Base-by-base conservation (phyloP, 1,140 invertebrate species). In the Monomorium pharaonis region DNA sequence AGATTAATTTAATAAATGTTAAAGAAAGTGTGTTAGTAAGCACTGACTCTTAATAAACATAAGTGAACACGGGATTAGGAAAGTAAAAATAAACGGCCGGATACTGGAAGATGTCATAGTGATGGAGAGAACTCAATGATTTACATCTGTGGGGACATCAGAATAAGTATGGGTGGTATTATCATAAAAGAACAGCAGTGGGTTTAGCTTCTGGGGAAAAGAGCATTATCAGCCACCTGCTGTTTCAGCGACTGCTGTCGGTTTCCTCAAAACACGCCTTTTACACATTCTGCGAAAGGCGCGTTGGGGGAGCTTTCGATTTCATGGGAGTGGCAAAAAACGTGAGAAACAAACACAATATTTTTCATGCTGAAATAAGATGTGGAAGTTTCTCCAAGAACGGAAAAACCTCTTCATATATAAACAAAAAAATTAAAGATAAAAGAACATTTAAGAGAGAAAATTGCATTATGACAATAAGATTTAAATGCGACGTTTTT, bases 221-320 rank as follows among this genome's bases (percentile, higher is more conserved):
- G 77, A 77, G 91, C 88, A 92, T 93, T 92, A 92, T 93, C 89
- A 84, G 90, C 89, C 91, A 93, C 88, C 91, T 93, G 93, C 91
- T 89, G 91, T 91, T 92, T 91, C 87, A 87, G 81, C 76, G 51
- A 91, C 30, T 75, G 86, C 69, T 65, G 69, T 51, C 33, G 54
- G 9, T 27, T 42, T 56, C 6, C 33, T 12, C 18, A 76, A 72
- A 87, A 86, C 76, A 60, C 37, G 78, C 63, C 63, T 56, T 88
- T 83, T 75, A 88, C 70, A 75, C 75, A 44, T 80, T 56, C 69
- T 84, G 14, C 14, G 51, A 42, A 42, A 42, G 33, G 6, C 27
- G 16, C 30, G 30, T 54, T 33, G 49, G 21, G 3, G 12, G 6
- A 56, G 14, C 5, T 1, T 33, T 33, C 72, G 56, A 77, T 81